Conservation (phyloP, 2,888 invertebrate species). For the Laothoe populi region DNA sequence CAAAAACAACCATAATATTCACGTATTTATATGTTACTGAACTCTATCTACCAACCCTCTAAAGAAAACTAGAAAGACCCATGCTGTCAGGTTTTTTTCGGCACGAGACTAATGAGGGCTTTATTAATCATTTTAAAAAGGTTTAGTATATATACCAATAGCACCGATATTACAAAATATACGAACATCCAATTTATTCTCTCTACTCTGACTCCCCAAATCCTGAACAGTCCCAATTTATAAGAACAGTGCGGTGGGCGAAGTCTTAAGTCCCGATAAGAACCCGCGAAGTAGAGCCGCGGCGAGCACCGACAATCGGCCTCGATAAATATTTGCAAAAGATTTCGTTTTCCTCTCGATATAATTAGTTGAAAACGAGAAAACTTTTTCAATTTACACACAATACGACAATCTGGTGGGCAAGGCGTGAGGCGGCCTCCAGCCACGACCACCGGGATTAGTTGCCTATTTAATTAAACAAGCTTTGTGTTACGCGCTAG, state of each 20-base stretch:
- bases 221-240: neutral
- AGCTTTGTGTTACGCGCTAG: constrained; percentile 46
- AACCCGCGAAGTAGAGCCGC: constrained; percentile 27
- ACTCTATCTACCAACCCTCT: too few relatives aligned
- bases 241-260: neutral
- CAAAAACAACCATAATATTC: too few relatives aligned
- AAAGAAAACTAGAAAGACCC: too few relatives aligned
- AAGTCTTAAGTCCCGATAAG: constrained; percentile 31
- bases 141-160: too few relatives aligned
- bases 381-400: constrained; percentile 80
- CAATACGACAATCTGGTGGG: constrained; percentile 62
- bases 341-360: constrained; percentile 67
- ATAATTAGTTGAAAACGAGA: constrained; percentile 75
- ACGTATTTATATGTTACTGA: too few relatives aligned
- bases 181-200: neutral
- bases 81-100: too few relatives aligned
- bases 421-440: constrained; percentile 37
- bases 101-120: too few relatives aligned
- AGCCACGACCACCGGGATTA: constrained; percentile 50
- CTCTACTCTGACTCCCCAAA: neutral
- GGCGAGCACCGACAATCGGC: constrained; percentile 45
- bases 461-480: constrained; percentile 66
- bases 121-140: too few relatives aligned
- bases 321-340: constrained; percentile 75
- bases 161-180: too few relatives aligned